These are phyloP conservation scores for Columba janthina DNA, from an alignment of 2,113 vertebrate genomes.

Conservation along the genomic window DNA sequence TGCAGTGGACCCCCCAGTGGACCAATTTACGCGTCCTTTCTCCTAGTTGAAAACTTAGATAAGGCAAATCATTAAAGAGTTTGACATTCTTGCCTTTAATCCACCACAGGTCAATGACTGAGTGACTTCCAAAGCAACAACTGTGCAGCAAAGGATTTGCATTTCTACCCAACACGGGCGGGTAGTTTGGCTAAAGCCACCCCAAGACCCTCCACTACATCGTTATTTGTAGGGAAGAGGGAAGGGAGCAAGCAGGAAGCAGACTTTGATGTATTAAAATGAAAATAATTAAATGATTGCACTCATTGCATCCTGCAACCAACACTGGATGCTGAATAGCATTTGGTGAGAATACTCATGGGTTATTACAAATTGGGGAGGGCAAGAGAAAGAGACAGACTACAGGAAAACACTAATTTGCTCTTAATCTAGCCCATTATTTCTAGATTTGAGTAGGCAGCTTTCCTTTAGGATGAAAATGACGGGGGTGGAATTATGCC, in stretches of 20 bases:
- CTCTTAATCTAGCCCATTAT: constrained; percentile 52
- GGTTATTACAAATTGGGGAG: not conserved
- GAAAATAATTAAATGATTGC: constrained; percentile 20
- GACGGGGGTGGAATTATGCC: not conserved
- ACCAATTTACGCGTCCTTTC: not conserved
- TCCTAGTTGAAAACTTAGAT: not conserved
- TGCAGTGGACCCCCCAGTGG: too few species aligned
- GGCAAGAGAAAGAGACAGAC: not conserved
- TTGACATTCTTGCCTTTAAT: constrained; percentile 23
- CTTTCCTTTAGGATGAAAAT: constrained; percentile 47
- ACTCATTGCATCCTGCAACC: not conserved
- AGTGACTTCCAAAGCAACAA: constrained; percentile 5
- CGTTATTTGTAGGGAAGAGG: not conserved
- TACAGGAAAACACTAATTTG: constrained; percentile 20
- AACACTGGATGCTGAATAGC: not conserved
- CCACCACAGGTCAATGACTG: not conserved
- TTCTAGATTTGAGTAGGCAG: constrained; percentile 44
- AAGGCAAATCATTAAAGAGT: constrained; percentile 5
- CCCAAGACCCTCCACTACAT: not conserved
- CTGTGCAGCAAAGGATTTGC: not conserved
- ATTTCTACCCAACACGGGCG: not conserved
- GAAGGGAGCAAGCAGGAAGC: not conserved
- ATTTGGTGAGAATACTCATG: not conserved
- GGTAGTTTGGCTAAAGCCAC: not conserved
- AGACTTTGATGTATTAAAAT: not conserved